Percentiles rank a stretch among this genome's conserved stretches.
phyloP scores from a whole-genome alignment of 2,113 vertebrate genomes.

The Sinocyclocheilus maitianheensis region DNA sequence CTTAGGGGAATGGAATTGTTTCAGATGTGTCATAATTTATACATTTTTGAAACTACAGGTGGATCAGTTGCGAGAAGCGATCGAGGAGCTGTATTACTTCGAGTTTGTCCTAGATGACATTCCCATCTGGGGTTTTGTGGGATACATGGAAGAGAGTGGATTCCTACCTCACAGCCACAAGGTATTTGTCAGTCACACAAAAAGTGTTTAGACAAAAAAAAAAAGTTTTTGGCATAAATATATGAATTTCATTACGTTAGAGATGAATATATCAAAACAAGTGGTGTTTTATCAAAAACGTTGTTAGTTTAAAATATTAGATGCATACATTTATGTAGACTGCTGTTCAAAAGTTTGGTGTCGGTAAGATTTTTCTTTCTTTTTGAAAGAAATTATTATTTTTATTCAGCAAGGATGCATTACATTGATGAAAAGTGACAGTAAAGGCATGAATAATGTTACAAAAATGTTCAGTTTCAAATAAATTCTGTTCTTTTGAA shows the following conservation, averaged over 20 bases:
- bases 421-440: neutral
- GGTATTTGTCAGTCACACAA: slow-evolving; percentile 43
- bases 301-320: neutral
- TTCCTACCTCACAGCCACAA: slow-evolving; percentile 90
- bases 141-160: slow-evolving; percentile 91
- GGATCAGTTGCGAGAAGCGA: slow-evolving; percentile 84
- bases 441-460: neutral
- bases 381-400: neutral
- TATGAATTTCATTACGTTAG: neutral
- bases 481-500: neutral
- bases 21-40: neutral
- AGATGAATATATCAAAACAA: neutral
- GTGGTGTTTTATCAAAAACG: neutral
- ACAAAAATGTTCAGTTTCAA: too few relatives aligned
- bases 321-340: too few relatives aligned
- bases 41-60: slow-evolving; percentile 70
- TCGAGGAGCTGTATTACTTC: slow-evolving; percentile 93
- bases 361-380: too few relatives aligned
- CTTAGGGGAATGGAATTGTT: neutral
- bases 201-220: neutral
- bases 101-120: slow-evolving; percentile 92
- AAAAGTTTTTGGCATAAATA: neutral
- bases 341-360: too few relatives aligned
- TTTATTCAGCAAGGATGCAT: neutral
- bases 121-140: slow-evolving; percentile 90